Percentiles rank a stretch among this genome's conserved stretches.
Evolutionary conservation across 2,797 vertebrate species (phyloP).

Genomic region (Cetoscarus ocellatus): DNA sequence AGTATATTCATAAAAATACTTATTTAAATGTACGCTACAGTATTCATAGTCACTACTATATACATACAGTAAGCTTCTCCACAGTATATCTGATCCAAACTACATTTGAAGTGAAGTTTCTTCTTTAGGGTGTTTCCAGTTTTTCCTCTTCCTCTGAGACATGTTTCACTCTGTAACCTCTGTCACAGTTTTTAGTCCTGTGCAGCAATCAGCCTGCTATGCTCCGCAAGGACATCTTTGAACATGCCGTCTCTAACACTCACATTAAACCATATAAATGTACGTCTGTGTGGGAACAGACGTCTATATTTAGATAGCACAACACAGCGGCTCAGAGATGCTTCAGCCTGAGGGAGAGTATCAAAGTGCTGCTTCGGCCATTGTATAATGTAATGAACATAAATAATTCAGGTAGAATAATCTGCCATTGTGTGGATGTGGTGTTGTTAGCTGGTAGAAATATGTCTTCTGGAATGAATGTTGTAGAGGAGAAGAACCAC

Average conservation of each 20-base stretch:
- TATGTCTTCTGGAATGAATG: constrained; percentile 12
- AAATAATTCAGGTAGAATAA: constrained; percentile 22
- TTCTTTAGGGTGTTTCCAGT: constrained; percentile 12
- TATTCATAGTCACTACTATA: no score
- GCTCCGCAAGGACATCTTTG: constrained; percentile 23
- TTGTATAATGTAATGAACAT: constrained; percentile 23
- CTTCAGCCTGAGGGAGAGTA: constrained; percentile 11
- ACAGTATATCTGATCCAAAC: not conserved
- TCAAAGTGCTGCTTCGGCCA: constrained; percentile 17
- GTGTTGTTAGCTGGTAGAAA: constrained; percentile 10
- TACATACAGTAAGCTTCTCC: no score
- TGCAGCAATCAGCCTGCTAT: constrained; percentile 38
- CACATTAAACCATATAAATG: constrained; percentile 27
- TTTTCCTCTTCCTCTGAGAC: no score
- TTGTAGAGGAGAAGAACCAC: not conserved
- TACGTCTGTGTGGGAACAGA: constrained; percentile 2
- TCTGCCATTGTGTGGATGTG: constrained; percentile 15
- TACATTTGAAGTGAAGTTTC: not conserved
- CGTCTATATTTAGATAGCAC: constrained; percentile 39
- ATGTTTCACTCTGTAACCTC: constrained; percentile 20
- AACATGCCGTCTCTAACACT: not conserved
- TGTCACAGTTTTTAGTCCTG: constrained; percentile 53
- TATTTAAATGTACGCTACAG: not conserved
- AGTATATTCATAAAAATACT: no score
- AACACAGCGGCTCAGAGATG: constrained; percentile 13